phyloP scores from a whole-genome alignment of 2,888 invertebrate genomes.

The Caenorhabditis sp. region DNA sequence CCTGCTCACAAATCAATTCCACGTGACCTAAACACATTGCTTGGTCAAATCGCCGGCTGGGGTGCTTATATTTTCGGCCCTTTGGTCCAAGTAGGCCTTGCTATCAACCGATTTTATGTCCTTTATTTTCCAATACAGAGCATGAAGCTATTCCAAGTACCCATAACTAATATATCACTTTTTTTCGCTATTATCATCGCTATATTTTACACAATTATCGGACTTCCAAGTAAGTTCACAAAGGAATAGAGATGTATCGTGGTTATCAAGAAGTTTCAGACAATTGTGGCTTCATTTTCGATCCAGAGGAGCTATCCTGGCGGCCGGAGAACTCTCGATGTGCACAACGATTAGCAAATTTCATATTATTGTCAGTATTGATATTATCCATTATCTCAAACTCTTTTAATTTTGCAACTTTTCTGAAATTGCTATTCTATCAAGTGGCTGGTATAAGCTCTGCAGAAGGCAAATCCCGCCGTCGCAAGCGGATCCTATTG shows the following conservation, averaged over 20 bases:
- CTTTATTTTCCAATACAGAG: slow-evolving; percentile 25
- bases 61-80: slow-evolving; percentile 46
- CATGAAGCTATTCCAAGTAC: not conserved
- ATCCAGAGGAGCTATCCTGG: slow-evolving; percentile 32
- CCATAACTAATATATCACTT: slow-evolving; percentile 29
- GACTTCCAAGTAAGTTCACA: not conserved
- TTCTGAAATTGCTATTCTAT: slow-evolving; percentile 19
- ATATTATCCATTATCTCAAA: slow-evolving; percentile 19
- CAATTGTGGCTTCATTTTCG: slow-evolving; percentile 34
- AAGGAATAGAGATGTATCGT: not conserved
- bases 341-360: not conserved
- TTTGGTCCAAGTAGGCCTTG: slow-evolving; percentile 28
- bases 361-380: not conserved
- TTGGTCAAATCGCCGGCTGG: slow-evolving; percentile 50
- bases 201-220: not conserved
- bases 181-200: slow-evolving; percentile 17
- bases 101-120: slow-evolving; percentile 40
- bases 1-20: slow-evolving; percentile 17
- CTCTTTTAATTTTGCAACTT: slow-evolving; percentile 34
- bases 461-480: slow-evolving; percentile 12
- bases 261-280: slow-evolving; percentile 4
- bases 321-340: slow-evolving; percentile 7
- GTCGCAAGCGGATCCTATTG: slow-evolving; percentile 26
- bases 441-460: slow-evolving; percentile 20
- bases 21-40: slow-evolving; percentile 25